Conservation (phyloP, 2,113 vertebrate species). For the Nesospiza acunhae region DNA sequence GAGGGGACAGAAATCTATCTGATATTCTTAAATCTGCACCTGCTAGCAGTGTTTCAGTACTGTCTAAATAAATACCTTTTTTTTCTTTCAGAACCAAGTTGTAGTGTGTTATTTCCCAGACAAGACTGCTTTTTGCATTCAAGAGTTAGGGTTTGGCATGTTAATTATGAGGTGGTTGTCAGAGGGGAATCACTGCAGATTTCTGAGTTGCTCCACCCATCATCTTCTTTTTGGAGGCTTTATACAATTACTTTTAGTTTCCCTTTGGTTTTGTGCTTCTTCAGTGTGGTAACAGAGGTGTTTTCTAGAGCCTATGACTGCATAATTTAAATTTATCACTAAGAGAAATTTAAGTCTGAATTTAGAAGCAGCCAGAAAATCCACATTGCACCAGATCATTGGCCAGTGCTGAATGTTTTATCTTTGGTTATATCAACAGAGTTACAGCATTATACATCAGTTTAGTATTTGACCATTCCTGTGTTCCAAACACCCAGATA, state of each 20-base stretch:
- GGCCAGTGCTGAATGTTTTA: background rate
- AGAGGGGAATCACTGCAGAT: background rate
- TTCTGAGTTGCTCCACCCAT: background rate
- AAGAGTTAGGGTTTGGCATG: background rate
- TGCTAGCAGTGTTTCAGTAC: background rate
- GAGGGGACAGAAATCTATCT: background rate
- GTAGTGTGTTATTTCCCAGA: background rate
- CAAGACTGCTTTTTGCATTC: background rate
- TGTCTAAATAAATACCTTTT: background rate
- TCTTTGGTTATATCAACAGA: background rate
- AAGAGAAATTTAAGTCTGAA: background rate
- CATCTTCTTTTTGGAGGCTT: background rate
- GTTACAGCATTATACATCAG: background rate
- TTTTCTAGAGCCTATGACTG: background rate
- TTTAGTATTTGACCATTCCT: background rate
- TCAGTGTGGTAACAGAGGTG: background rate
- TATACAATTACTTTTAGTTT: background rate
- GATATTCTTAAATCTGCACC: background rate
- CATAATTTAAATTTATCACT: background rate
- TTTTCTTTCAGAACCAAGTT: background rate
- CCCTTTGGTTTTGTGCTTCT: background rate
- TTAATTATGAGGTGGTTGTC: background rate
- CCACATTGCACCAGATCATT: background rate
- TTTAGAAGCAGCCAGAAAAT: background rate
- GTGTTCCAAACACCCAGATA: background rate